Evolutionary conservation across 2,797 vertebrate species (phyloP).

Genomic region (Gephyroberyx darwinii): DNA sequence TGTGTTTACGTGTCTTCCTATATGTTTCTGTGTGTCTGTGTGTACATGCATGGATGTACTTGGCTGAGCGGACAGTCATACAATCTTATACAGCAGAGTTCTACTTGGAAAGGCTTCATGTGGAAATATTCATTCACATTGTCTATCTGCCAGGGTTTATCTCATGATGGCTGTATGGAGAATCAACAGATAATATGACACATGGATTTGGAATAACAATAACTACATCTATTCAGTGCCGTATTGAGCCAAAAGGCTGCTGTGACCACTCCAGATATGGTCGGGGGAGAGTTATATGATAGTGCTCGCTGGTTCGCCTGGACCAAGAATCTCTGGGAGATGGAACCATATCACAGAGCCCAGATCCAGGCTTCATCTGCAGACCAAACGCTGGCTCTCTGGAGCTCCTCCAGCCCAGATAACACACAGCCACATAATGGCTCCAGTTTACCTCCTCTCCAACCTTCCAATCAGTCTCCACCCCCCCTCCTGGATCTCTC

Average conservation of each 20-base stretch:
- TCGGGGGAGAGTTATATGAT: slow-evolving; percentile 38
- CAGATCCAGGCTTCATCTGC: slow-evolving; percentile 54
- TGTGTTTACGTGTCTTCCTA: not conserved
- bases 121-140: slow-evolving; percentile 5
- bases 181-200: slow-evolving; percentile 18
- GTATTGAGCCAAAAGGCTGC: slow-evolving; percentile 21
- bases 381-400: slow-evolving; percentile 43
- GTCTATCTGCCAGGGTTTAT: slow-evolving; percentile 6
- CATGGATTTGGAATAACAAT: slow-evolving; percentile 14
- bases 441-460: slow-evolving; percentile 64
- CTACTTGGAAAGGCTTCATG: slow-evolving; percentile 12
- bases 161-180: slow-evolving; percentile 4
- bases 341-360: slow-evolving; percentile 57
- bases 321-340: slow-evolving; percentile 34
- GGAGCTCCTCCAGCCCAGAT: slow-evolving; percentile 62
- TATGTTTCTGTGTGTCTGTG: slow-evolving; percentile 13
- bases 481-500: slow-evolving; percentile 31
- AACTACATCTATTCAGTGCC: not conserved
- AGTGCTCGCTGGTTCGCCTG: slow-evolving; percentile 37
- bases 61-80: not conserved
- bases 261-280: slow-evolving; percentile 24
- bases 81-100: not conserved
- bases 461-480: slow-evolving; percentile 38
- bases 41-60: not conserved
- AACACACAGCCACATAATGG: slow-evolving; percentile 50